Conservation (phyloP, 2,797 vertebrate species). For the Myotis myotis region DNA sequence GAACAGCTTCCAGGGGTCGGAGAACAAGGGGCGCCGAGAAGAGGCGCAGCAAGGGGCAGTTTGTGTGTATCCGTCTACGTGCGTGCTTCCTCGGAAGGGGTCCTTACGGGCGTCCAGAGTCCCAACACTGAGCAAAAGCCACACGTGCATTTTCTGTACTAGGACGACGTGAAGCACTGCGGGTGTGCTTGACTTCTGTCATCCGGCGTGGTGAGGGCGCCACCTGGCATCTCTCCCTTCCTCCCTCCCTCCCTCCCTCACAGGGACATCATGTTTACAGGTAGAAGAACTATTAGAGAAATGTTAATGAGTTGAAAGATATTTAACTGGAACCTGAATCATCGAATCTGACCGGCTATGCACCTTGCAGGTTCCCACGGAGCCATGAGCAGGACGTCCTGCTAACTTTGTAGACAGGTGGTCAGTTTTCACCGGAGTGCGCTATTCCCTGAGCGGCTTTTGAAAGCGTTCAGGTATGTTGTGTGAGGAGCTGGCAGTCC, state of each 20-base stretch:
- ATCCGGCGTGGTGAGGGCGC: not conserved
- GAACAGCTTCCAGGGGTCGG: not conserved
- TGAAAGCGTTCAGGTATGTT: not conserved
- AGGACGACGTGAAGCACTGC: not conserved
- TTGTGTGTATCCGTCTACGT: not conserved
- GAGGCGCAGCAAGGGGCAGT: not conserved
- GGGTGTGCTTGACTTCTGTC: not conserved
- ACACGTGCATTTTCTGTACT: not conserved
- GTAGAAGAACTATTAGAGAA: not conserved
- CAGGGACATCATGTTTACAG: not conserved
- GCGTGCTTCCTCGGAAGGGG: not conserved
- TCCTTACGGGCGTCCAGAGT: not conserved
- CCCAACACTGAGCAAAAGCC: not conserved
- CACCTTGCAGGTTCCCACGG: not conserved
- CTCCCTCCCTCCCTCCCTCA: not conserved
- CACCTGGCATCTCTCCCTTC: not conserved
- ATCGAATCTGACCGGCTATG: not conserved
- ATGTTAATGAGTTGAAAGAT: not conserved
- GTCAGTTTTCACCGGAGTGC: not conserved
- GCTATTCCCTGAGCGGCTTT: not conserved
- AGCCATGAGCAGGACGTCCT: not conserved
- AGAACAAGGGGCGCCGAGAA: not conserved
- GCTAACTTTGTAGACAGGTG: not conserved
- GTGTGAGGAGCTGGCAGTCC: constrained; percentile 25
- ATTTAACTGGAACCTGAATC: not conserved